Base-by-base conservation (phyloP, 2,888 invertebrate species). In the Seladonia tumulorum region DNA sequence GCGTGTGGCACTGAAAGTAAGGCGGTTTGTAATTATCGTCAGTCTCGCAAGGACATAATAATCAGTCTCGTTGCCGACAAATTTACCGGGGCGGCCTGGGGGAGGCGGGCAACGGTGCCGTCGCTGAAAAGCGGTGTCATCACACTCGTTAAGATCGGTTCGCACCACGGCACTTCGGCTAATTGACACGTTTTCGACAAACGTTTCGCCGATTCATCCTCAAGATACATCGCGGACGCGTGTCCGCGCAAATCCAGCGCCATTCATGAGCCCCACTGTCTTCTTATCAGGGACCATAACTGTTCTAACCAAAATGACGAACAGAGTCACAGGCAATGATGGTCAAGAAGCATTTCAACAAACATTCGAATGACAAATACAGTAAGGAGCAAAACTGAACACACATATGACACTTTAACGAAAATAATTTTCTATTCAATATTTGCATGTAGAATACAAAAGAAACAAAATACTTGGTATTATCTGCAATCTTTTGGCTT, bases 21-120 rank as follows among this genome's bases (percentile, higher is more conserved):
- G 87, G 80, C 88, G 75, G 79, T 85, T 89, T 83, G 86, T 90
- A 91, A 91, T 92, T 92, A 92, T 87, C 82, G 81, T 86, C 68
- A 84, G 85, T 85, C 82, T 88, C 79, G 84, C 85, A 84, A 90
- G 88, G 89, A 87, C 86, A 83, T 88, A 89, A 81, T 85, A 89
- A 87, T 91, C 88, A 79, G 81, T 87, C 83, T 87, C 82, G 85
- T 86, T 82, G 82, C 81, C 74, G 82, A 79, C 81, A 86, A 85
- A 90, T 89, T 89, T 85, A 75, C 78, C 75, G 75, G 73, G 70
- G 76, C 80, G 83, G 80, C 53, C 25, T 39, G 57, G 66, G 77
- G 82, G 75, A 76, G 75, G 35, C 74, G 53, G 74, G 80, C 25
- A 60, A 76, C 71, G 72, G 72, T 84, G 68, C 29, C 79, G 78